Evolutionary conservation across 2,113 vertebrate species (phyloP), one percentile per base, ranked within the genome.

Genomic region (Sphyrna mokarran): DNA sequence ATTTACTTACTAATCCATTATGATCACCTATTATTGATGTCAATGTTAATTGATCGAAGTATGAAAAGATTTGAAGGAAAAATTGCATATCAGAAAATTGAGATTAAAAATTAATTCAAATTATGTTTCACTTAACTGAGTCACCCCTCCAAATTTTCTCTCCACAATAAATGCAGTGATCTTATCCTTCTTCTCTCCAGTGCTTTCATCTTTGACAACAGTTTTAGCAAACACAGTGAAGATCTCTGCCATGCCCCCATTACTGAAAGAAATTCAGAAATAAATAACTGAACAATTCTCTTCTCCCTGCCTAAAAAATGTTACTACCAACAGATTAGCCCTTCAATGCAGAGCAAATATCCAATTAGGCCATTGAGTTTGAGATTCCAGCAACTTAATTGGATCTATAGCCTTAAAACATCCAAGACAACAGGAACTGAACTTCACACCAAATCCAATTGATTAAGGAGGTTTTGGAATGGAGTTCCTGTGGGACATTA

Each of bases 141-240:
- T 96, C 95, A 94, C 40, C 33, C 94, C 1, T 0, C 48, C 3
- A 0, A 96, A 80, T 0, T 10, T 0, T 33, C 13, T 80, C 83
- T 96, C 89, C 48, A 95, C 93, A 89, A 40, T 26, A 68, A 96
- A 96, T 95, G 85, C 72, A 76, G 96, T 90, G 95, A 96, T 96
- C 69, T 83, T 96, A 54, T 95, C 95, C 85, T 95, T 96, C 0
- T 7, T 80, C 96, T 96, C 68, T 76, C 16, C 95, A 33, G 43
- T 95, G 96, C 80, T 43, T 33, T 69, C 1, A 33, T 29, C 63
- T 95, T 96, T 37, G 37, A 96, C 4, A 22, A 10, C 23, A 18
- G 43, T 86, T 95, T 96, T 96, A 20, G 23, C 48, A 94, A 96
- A 86, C 33, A 94, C 58, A 0, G 90, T 11, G 16, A 96, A 96